Evolutionary conservation across 2,113 vertebrate genomes (phyloP).

Genomic region (Brachirus orientalis): DNA sequence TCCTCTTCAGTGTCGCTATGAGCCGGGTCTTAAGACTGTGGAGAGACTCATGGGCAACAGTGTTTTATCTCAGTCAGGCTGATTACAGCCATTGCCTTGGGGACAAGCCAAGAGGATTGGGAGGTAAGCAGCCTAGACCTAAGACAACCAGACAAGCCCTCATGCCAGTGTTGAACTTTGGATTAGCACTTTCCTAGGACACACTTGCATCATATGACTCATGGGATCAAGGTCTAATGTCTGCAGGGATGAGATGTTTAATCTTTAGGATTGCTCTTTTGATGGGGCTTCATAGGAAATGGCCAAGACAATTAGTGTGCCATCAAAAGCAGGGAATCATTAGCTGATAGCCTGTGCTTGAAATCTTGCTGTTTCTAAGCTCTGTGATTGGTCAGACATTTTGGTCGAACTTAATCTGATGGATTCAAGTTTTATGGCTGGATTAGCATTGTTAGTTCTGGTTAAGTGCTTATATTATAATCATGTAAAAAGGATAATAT

Average conservation of each 20-base stretch:
- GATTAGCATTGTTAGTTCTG: background rate
- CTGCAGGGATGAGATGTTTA: conserved; percentile 55
- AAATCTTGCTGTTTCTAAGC: conserved; percentile 9
- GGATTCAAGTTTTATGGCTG: conserved; percentile 14
- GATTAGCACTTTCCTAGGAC: conserved; percentile 72
- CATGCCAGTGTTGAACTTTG: conserved; percentile 61
- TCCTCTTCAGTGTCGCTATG: conserved; percentile 37
- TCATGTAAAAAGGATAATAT: background rate
- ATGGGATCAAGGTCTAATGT: conserved; percentile 69
- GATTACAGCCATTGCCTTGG: conserved; percentile 72
- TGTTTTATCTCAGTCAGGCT: conserved; percentile 62
- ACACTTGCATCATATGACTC: conserved; percentile 67
- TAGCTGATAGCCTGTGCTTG: conserved; percentile 5
- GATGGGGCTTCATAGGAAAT: conserved; percentile 16
- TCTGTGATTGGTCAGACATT: conserved; percentile 8
- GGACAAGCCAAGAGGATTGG: conserved; percentile 80
- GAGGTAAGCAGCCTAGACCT: conserved; percentile 78
- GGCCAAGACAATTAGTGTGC: conserved; percentile 10
- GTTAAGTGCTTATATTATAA: background rate
- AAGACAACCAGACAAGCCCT: conserved; percentile 78
- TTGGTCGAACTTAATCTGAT: conserved; percentile 1
- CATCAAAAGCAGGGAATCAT: conserved; percentile 8
- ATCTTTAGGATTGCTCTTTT: conserved; percentile 65
- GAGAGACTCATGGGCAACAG: conserved; percentile 32
- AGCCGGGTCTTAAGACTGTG: conserved; percentile 31